phyloP scores from a whole-genome alignment of 2,888 invertebrate species.

The Sesia bembeciformis region DNA sequence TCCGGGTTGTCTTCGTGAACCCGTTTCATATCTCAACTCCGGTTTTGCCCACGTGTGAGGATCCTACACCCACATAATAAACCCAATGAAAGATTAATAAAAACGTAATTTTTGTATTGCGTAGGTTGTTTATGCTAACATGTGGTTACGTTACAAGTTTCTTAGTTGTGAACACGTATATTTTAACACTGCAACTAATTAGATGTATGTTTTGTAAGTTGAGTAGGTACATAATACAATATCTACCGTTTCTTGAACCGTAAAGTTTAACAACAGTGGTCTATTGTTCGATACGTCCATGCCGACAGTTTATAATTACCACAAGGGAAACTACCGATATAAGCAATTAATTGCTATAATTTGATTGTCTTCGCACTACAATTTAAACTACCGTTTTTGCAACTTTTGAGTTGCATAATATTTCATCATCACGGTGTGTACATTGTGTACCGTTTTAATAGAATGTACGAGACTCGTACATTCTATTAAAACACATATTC shows the following conservation, averaged over 20 bases:
- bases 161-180: too few relatives aligned
- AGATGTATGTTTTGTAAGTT: too few relatives aligned
- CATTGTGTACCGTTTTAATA: too few relatives aligned
- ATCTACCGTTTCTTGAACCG: not conserved
- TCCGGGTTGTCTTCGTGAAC: conserved; percentile 11
- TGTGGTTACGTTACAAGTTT: too few relatives aligned
- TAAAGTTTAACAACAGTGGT: conserved; percentile 1
- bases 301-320: conserved; percentile 8
- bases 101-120: not conserved
- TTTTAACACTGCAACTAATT: too few relatives aligned
- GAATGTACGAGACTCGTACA: too few relatives aligned
- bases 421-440: too few relatives aligned
- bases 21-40: conserved; percentile 22
- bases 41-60: conserved; percentile 43
- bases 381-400: too few relatives aligned
- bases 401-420: too few relatives aligned
- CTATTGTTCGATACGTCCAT: conserved; percentile 1
- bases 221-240: not conserved
- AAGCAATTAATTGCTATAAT: not conserved
- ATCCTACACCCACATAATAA: conserved; percentile 6
- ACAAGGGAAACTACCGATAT: conserved; percentile 4
- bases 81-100: not conserved
- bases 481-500: too few relatives aligned
- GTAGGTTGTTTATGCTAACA: too few relatives aligned
- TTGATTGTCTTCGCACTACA: not conserved